Evolutionary conservation across 1,140 invertebrate genomes (phyloP).

Genomic region (Ladona fulva): DNA sequence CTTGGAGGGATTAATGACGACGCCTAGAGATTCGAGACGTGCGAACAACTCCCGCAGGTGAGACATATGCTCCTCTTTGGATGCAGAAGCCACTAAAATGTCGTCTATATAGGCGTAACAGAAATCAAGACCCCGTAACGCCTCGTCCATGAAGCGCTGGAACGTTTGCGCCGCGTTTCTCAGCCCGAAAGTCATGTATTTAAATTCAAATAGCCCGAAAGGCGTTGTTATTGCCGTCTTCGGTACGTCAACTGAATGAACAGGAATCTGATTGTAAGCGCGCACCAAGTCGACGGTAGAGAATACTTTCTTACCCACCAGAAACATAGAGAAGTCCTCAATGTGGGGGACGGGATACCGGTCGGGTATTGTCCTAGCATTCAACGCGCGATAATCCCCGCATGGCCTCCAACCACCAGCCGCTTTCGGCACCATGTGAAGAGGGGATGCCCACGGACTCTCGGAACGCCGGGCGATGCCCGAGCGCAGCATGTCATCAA

Average conservation of each 20-base stretch:
- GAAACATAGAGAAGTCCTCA: conserved; percentile 31
- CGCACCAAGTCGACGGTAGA: conserved; percentile 34
- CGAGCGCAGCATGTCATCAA: too few relatives aligned
- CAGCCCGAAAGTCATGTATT: conserved; percentile 28
- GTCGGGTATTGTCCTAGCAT: conserved; percentile 33
- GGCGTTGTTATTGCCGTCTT: conserved; percentile 36
- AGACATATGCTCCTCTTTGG: conserved; percentile 30
- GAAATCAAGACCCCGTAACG: conserved; percentile 31
- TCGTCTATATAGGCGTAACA: conserved; percentile 38
- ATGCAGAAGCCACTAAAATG: conserved; percentile 32
- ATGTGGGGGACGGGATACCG: conserved; percentile 26
- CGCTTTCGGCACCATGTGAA: conserved; percentile 27
- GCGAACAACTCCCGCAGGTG: conserved; percentile 33
- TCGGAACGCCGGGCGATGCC: conserved; percentile 18
- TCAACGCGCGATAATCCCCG: conserved; percentile 27
- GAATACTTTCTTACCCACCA: conserved; percentile 32
- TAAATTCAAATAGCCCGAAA: conserved; percentile 35
- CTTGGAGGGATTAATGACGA: too few relatives aligned
- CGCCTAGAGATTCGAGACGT: conserved; percentile 27
- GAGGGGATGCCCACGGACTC: conserved; percentile 14
- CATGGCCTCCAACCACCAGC: conserved; percentile 25
- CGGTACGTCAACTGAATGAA: conserved; percentile 26
- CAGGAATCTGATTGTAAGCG: conserved; percentile 39
- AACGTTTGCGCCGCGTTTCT: too few relatives aligned
- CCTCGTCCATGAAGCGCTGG: too few relatives aligned